Conservation (phyloP, 2,888 invertebrate genomes). For the Rhopalosiphum nymphaeae region DNA sequence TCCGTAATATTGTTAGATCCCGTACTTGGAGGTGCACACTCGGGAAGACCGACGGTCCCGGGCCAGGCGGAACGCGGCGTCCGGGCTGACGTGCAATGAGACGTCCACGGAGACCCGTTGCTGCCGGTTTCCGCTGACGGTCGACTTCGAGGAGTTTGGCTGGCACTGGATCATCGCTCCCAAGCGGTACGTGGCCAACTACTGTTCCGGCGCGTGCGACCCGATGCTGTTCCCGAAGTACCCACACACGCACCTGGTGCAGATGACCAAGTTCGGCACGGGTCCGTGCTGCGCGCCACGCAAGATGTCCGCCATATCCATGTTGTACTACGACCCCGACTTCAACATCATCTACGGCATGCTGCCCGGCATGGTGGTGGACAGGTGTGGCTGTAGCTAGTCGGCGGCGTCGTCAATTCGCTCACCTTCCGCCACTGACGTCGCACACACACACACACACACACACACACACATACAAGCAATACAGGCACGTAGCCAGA, state of each 20-base stretch:
- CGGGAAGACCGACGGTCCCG: constrained; percentile 75
- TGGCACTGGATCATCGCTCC: constrained; percentile 99
- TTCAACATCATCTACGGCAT: constrained; percentile 88
- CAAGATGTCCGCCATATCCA: constrained; percentile 87
- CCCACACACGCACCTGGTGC: constrained; percentile 89
- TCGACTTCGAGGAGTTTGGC: constrained; percentile 94
- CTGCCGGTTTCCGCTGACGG: constrained; percentile 92
- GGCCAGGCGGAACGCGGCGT: constrained; percentile 77
- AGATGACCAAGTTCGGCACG: constrained; percentile 82
- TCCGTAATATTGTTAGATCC: constrained; percentile 71
- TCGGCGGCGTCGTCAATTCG: constrained; percentile 79
- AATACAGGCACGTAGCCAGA: not conserved
- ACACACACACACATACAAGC: not conserved
- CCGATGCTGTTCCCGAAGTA: constrained; percentile 88
- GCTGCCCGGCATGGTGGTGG: constrained; percentile 94
- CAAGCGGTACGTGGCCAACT: constrained; percentile 93
- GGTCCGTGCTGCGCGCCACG: constrained; percentile 95
- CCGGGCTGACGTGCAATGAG: constrained; percentile 87
- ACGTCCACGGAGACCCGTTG: constrained; percentile 85
- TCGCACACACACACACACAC: not conserved
- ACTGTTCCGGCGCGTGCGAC: constrained; percentile 93
- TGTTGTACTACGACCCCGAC: constrained; percentile 92
- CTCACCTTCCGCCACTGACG: constrained; percentile 81
- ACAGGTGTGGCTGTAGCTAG: constrained; percentile 85
- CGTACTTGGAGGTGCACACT: constrained; percentile 76